Conservation (phyloP, 2,797 vertebrate species). For the Esox lucius region DNA sequence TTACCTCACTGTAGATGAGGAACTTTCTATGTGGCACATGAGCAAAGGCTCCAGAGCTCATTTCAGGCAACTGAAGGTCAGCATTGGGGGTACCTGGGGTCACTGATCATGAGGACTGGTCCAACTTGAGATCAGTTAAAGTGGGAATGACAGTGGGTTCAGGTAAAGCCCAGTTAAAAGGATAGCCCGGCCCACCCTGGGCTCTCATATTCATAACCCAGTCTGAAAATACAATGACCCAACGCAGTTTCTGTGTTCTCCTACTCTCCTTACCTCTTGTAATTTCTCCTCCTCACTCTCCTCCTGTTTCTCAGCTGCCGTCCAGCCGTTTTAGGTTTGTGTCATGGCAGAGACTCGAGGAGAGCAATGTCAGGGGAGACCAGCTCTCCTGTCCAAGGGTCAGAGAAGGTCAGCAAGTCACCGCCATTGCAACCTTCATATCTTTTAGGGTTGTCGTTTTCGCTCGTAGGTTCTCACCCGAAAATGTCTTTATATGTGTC, state of each 20-base stretch:
- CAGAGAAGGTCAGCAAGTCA: slow-evolving; percentile 83
- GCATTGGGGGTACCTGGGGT: no score
- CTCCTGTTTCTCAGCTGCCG: slow-evolving; percentile 77
- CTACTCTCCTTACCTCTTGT: not conserved
- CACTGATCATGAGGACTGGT: no score
- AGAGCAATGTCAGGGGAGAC: slow-evolving; percentile 83
- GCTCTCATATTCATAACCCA: not conserved
- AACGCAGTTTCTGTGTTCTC: not conserved
- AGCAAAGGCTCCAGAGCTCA: no score
- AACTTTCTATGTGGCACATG: no score
- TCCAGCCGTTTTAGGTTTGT: slow-evolving; percentile 85
- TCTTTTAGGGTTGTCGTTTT: not conserved
- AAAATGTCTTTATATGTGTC: slow-evolving; percentile 10
- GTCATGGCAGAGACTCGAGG: slow-evolving; percentile 83
- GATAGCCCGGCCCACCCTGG: not conserved
- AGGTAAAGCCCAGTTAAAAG: not conserved
- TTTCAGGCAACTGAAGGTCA: no score
- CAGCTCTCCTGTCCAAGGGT: slow-evolving; percentile 90
- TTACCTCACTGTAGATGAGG: no score
- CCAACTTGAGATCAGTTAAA: no score
- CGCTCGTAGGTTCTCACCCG: not conserved
- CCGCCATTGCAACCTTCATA: not conserved
- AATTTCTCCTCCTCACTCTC: not conserved
- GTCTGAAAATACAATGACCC: not conserved
- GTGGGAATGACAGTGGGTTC: not conserved